phyloP scores from a whole-genome alignment of 2,888 invertebrate species.

The Omphaloscelis lunosa region DNA sequence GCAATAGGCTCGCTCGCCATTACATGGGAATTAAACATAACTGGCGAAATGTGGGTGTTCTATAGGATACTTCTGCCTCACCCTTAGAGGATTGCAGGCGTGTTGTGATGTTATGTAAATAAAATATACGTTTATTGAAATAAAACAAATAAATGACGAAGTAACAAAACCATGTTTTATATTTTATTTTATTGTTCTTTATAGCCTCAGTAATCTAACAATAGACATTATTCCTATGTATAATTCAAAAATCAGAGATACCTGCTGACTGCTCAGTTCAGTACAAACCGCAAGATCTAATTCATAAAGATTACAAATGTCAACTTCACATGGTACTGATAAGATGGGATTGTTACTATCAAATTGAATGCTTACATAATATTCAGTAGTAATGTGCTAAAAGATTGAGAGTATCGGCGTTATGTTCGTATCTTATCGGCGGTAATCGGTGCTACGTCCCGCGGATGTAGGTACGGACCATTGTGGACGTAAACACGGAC shows the following conservation, averaged over 20 bases:
- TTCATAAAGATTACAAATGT: conserved; percentile 59
- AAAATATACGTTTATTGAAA: background rate
- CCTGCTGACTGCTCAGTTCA: conserved; percentile 11
- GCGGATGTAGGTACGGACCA: conserved; percentile 6
- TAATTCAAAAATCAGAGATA: conserved; percentile 11
- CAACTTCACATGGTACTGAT: conserved; percentile 39
- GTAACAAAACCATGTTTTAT: conserved; percentile 2
- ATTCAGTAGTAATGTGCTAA: conserved; percentile 40
- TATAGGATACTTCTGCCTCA: background rate
- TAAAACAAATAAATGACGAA: background rate
- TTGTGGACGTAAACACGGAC: conserved; percentile 51
- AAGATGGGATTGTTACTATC: conserved; percentile 44
- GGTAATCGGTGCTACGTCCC: conserved; percentile 36
- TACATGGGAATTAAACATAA: background rate
- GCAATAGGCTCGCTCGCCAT: background rate
- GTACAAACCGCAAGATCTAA: conserved; percentile 24
- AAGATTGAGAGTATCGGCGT: conserved; percentile 30
- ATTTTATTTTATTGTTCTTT: conserved; percentile 17
- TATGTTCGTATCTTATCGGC: conserved; percentile 54
- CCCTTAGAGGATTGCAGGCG: too few relatives aligned
- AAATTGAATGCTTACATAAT: conserved; percentile 55
- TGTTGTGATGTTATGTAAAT: background rate
- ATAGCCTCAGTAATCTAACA: background rate
- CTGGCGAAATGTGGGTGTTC: background rate
- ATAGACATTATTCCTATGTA: background rate